These are phyloP conservation scores for Apostichopus californicus DNA, from an alignment of 35 echinoderm and acorn worm species.

Conservation along the genomic window DNA sequence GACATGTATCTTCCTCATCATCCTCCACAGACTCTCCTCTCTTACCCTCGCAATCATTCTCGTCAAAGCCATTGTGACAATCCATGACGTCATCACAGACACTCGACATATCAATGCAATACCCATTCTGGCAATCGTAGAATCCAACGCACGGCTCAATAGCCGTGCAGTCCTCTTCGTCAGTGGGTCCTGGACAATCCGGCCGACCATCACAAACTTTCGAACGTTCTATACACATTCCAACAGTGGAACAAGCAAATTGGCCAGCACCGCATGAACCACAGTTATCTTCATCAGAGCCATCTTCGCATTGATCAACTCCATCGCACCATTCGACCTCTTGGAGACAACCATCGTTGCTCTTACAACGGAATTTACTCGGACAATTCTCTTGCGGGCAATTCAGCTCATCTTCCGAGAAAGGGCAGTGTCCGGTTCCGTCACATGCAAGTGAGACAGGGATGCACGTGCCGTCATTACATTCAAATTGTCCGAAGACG, in stretches of 20 bases:
- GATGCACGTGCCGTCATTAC: slow-evolving; percentile 22
- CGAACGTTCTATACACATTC: slow-evolving; percentile 14
- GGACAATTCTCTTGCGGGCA: slow-evolving; percentile 14
- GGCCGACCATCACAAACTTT: slow-evolving; percentile 36
- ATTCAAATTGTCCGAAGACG: slow-evolving; percentile 42
- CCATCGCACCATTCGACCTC: slow-evolving; percentile 36
- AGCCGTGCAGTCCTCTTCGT: background rate
- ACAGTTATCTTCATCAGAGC: slow-evolving; percentile 19
- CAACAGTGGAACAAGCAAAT: background rate
- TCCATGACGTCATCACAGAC: background rate
- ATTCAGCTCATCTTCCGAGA: slow-evolving; percentile 1
- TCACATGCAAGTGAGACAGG: background rate
- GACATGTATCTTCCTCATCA: slow-evolving; percentile 9
- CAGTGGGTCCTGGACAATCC: slow-evolving; percentile 25
- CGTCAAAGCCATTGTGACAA: slow-evolving; percentile 21
- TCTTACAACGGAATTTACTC: slow-evolving; percentile 10
- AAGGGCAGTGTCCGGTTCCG: background rate
- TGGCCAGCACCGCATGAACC: slow-evolving; percentile 1
- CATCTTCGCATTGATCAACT: background rate
- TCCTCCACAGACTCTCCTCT: background rate
- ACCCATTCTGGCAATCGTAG: slow-evolving; percentile 22
- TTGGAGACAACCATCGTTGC: background rate
- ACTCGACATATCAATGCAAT: background rate
- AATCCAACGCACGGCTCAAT: slow-evolving; percentile 25
- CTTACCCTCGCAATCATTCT: background rate